Evolutionary conservation across 2,113 vertebrate species (phyloP), one percentile per base, ranked within the genome.

Genomic region (Neodontobutis hainanensis): DNA sequence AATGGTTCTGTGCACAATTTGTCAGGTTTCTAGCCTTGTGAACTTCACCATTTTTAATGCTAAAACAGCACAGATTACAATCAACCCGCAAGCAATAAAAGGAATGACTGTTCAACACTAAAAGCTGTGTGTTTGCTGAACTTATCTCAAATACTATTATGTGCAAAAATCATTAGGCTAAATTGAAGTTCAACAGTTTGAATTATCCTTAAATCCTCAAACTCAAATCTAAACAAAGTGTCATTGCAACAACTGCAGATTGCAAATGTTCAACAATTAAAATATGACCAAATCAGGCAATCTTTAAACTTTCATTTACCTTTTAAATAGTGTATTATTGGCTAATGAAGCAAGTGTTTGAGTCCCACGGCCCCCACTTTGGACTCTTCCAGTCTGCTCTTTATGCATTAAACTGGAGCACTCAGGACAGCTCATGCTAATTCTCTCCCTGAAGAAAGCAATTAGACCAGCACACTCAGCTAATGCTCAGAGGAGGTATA

Each of bases 391-490:
- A 63, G 71, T 76, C 84, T 84, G 59, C 82, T 83, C 82, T 84
- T 83, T 84, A 88, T 87, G 85, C 85, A 90, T 90, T 83, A 86
- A 80, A 87, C 75, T 73, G 50, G 46, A 78, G 80, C 81, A 85
- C 84, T 90, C 80, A 83, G 83, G 85, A 87, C 80, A 82, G 87
- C 85, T 82, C 83, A 84, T 86, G 85, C 85, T 89, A 91, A 91
- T 91, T 88, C 79, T 89, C 80, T 88, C 88, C 86, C 90, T 59
- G 77, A 88, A 90, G 90, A 92, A 88, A 90, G 89, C 85, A 90
- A 92, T 92, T 91, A 91, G 88, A 85, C 78, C 84, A 63, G 16
- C 58, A 16, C 61, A 85, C 84, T 88, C 80, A 78, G 82, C 85
- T 86, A 81, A 85, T 72, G 80, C 86, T 84, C 68, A 3, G 70